Percentiles rank a stretch among this genome's conserved stretches.
Evolutionary conservation across 2,797 vertebrate species (phyloP).

Genomic region (Setipinna tenuifilis): DNA sequence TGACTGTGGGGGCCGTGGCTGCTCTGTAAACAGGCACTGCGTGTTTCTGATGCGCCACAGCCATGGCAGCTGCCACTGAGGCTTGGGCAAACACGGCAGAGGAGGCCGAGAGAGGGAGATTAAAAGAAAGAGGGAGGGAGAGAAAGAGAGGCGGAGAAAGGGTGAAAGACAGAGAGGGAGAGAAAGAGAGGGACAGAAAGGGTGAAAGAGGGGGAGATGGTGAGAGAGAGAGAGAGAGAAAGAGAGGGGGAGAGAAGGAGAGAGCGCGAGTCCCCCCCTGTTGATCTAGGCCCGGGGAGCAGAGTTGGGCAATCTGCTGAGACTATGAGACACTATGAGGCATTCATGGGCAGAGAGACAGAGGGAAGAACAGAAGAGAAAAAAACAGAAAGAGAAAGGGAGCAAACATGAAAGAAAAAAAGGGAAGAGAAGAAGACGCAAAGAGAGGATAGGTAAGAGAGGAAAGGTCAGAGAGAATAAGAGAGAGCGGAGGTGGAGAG

Average conservation of each 20-base stretch:
- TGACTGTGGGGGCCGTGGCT: not conserved
- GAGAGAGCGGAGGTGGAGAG: not conserved
- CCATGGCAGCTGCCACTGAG: not conserved
- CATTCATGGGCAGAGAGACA: constrained; percentile 14
- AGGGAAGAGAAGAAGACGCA: not conserved
- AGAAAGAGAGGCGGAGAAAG: not conserved
- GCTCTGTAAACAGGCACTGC: not conserved
- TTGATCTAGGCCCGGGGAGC: constrained; percentile 28
- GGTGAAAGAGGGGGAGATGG: not conserved
- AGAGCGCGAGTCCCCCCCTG: not conserved
- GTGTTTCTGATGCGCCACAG: not conserved
- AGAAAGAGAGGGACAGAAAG: not conserved
- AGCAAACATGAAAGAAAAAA: not conserved
- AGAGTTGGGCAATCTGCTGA: constrained; percentile 19
- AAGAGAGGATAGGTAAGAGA: not conserved
- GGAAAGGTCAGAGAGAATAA: not conserved
- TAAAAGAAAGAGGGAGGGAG: too few species aligned
- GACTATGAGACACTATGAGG: not conserved
- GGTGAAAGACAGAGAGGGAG: too few species aligned
- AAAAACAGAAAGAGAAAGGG: not conserved
- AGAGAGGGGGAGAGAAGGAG: not conserved
- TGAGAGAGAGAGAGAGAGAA: too few species aligned
- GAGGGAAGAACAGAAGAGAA: not conserved
- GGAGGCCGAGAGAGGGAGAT: not conserved
- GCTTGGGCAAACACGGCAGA: not conserved